These are phyloP conservation scores for Zapornia atra DNA, from an alignment of 2,113 vertebrate genomes.

Conservation along the genomic window DNA sequence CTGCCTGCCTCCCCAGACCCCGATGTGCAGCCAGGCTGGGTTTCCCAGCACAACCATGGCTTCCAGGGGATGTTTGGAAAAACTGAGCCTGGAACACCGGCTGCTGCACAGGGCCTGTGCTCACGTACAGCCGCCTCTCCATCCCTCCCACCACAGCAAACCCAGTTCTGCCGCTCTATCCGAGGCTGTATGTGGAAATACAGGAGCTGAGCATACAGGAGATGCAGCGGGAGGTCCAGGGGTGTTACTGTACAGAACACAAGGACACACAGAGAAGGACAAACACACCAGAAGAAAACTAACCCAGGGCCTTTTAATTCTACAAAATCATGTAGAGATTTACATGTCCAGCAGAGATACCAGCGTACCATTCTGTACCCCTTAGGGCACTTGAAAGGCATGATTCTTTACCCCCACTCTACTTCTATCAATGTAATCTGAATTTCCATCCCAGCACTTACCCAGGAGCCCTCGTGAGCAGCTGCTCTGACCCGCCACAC, in stretches of 20 bases:
- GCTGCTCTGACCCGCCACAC: not conserved
- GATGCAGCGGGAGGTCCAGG: not conserved
- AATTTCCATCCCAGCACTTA: not conserved
- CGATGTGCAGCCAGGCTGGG: fast-evolving
- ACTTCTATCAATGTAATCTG: slow-evolving; percentile 64
- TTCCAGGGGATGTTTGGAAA: not conserved
- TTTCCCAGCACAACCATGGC: fast-evolving
- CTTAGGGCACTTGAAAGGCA: slow-evolving; percentile 67
- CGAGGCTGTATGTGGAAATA: fast-evolving
- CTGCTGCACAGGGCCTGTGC: too few relatives aligned
- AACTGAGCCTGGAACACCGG: fast-evolving
- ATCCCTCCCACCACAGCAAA: fast-evolving
- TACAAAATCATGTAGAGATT: slow-evolving; percentile 85
- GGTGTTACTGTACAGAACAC: not conserved
- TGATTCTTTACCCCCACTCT: slow-evolving; percentile 66
- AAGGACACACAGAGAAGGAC: not conserved
- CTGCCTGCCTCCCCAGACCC: fast-evolving
- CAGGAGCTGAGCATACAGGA: not conserved
- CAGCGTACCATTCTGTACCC: slow-evolving; percentile 73
- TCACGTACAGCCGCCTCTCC: fast-evolving
- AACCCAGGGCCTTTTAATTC: slow-evolving; percentile 73
- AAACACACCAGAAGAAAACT: slow-evolving; percentile 62
- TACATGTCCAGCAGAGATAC: slow-evolving; percentile 71
- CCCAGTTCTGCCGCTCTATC: not conserved
- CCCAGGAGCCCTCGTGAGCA: not conserved